phyloP scores from a whole-genome alignment of 2,888 invertebrate genomes.

The Dermolepida albohirtum region DNA sequence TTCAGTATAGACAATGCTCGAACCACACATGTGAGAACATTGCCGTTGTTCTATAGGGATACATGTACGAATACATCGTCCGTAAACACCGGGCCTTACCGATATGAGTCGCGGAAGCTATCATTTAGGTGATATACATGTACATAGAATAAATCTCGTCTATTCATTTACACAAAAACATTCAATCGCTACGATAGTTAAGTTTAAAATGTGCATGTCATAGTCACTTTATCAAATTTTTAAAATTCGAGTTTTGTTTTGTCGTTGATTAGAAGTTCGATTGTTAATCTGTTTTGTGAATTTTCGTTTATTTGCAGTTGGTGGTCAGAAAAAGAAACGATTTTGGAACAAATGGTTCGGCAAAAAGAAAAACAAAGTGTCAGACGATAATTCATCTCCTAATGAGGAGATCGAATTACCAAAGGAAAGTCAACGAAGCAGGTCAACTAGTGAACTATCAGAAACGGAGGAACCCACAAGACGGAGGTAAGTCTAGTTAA shows the following conservation, averaged over 20 bases:
- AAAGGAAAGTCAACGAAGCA: constrained; percentile 60
- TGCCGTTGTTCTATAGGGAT: too few species aligned
- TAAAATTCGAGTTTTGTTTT: background rate
- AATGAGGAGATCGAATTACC: constrained; percentile 64
- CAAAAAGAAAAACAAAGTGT: constrained; percentile 63
- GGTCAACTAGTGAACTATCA: constrained; percentile 75
- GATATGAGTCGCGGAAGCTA: constrained; percentile 42
- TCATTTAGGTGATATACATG: constrained; percentile 33
- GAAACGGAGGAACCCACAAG: constrained; percentile 71
- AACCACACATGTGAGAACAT: too few species aligned
- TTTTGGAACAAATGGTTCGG: constrained; percentile 73
- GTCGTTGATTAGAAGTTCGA: constrained; percentile 8
- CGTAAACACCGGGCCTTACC: constrained; percentile 11
- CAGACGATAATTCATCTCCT: constrained; percentile 64
- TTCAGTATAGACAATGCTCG: constrained; percentile 1
- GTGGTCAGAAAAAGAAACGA: constrained; percentile 66
- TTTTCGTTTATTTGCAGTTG: constrained; percentile 59
- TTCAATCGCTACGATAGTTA: background rate
- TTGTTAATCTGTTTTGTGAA: background rate
- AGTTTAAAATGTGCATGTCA: background rate
- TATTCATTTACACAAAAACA: constrained; percentile 16
- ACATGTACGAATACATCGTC: constrained; percentile 2
- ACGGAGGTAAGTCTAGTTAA: constrained; percentile 66
- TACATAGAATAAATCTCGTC: constrained; percentile 13
- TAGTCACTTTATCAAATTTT: too few species aligned